A percentile compares a stretch with the other conserved stretches of the same genome.
Evolutionary conservation across 2,113 vertebrate genomes (phyloP).

Genomic region (Labrus mixtus): DNA sequence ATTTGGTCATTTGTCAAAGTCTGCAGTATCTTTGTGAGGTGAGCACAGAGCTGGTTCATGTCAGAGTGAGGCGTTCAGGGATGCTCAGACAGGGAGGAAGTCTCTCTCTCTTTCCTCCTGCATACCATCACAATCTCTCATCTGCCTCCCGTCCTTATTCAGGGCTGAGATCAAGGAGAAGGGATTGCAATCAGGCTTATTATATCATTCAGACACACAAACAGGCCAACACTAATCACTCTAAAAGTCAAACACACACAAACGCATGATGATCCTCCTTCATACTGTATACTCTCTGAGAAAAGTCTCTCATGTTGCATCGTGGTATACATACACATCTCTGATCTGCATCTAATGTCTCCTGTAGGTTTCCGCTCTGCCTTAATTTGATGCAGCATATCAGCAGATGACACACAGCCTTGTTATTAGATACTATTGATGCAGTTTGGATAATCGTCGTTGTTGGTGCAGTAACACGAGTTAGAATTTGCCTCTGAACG

Average conservation of each 20-base stretch:
- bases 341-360: not conserved
- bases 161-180: slow-evolving; percentile 60
- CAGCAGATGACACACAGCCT: slow-evolving; percentile 1
- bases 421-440: not conserved
- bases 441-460: not conserved
- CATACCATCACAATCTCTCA: slow-evolving; percentile 61
- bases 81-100: slow-evolving; percentile 11
- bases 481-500: too few species aligned
- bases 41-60: slow-evolving; percentile 50
- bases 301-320: slow-evolving; percentile 3
- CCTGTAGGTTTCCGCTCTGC: not conserved
- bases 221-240: slow-evolving; percentile 1
- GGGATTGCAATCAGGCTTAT: slow-evolving; percentile 38
- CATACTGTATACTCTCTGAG: not conserved
- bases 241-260: slow-evolving; percentile 5
- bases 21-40: not conserved
- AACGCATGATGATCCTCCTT: not conserved
- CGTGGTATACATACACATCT: not conserved
- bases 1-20: not conserved
- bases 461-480: too few species aligned
- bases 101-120: slow-evolving; percentile 45
- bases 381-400: slow-evolving; percentile 8
- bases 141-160: slow-evolving; percentile 51
- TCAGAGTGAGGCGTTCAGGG: not conserved
- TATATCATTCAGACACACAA: not conserved